Evolutionary conservation across 2,113 vertebrate genomes (phyloP).

Genomic region (Psammodynastes pulverulentus): DNA sequence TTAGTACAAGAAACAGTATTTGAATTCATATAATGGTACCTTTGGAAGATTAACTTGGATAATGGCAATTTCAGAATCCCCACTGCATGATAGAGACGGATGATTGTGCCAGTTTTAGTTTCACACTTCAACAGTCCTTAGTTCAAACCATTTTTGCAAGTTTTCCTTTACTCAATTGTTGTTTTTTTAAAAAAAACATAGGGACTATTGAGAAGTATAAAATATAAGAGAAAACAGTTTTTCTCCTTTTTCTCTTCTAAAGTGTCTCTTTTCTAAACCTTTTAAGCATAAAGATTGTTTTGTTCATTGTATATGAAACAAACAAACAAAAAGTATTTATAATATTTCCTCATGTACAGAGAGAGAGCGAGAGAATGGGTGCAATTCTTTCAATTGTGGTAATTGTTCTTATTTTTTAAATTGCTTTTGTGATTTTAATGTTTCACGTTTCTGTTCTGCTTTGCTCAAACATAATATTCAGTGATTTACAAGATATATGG

Average conservation of each 20-base stretch:
- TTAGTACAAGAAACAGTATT: neutral
- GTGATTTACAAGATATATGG: neutral
- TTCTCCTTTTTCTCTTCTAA: neutral
- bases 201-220: neutral
- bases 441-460: neutral
- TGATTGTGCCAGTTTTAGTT: neutral
- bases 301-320: neutral
- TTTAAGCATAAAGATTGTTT: neutral
- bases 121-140: neutral
- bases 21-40: neutral
- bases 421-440: neutral
- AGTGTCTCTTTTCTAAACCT: neutral
- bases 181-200: neutral
- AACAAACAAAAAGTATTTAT: neutral
- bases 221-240: neutral
- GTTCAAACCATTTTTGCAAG: neutral
- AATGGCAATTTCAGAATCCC: neutral
- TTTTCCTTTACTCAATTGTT: neutral
- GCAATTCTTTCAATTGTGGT: neutral
- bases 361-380: neutral
- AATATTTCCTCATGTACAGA: neutral
- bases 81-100: neutral
- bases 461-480: neutral
- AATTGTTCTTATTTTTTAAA: neutral
- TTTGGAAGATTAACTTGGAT: neutral